These are phyloP conservation scores for Phallusia fumigata DNA, from an alignment of 23 tunicate genomes.

Conservation along the genomic window DNA sequence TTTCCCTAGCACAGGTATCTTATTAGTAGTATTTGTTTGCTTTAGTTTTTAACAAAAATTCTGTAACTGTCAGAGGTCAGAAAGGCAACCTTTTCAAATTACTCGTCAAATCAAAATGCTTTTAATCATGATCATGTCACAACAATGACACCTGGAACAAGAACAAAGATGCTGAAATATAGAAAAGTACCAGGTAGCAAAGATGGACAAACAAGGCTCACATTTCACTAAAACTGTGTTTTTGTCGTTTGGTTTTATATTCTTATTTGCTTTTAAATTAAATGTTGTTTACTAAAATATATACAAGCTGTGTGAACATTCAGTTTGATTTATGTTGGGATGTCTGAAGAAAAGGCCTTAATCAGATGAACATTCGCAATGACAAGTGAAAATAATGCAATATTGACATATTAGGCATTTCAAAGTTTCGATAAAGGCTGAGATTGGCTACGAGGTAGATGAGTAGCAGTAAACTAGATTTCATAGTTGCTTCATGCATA, in stretches of 20 bases:
- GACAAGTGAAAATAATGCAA: too few species aligned
- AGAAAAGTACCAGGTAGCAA: conserved; percentile 46
- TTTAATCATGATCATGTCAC: not conserved
- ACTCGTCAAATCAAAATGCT: not conserved
- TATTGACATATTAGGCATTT: too few species aligned
- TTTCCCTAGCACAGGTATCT: not conserved
- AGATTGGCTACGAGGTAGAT: not conserved
- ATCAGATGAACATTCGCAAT: too few species aligned
- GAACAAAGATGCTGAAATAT: conserved; percentile 38
- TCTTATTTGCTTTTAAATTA: not conserved
- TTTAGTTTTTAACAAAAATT: not conserved
- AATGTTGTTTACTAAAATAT: too few species aligned
- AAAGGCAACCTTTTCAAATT: conserved; percentile 7
- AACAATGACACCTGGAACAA: conserved; percentile 24
- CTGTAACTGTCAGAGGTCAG: not conserved
- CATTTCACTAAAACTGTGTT: conserved; percentile 25
- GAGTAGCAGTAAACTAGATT: not conserved
- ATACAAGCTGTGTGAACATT: too few species aligned
- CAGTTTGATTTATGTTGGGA: too few species aligned
- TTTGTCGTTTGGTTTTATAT: conserved; percentile 1
- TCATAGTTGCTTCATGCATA: conserved; percentile 33
- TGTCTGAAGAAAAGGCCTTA: too few species aligned
- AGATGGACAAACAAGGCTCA: conserved; percentile 58
- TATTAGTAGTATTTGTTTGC: not conserved
- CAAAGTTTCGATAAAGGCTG: not conserved